Base-by-base conservation (phyloP, 2,797 vertebrate species). In the Dryobates pubescens region DNA sequence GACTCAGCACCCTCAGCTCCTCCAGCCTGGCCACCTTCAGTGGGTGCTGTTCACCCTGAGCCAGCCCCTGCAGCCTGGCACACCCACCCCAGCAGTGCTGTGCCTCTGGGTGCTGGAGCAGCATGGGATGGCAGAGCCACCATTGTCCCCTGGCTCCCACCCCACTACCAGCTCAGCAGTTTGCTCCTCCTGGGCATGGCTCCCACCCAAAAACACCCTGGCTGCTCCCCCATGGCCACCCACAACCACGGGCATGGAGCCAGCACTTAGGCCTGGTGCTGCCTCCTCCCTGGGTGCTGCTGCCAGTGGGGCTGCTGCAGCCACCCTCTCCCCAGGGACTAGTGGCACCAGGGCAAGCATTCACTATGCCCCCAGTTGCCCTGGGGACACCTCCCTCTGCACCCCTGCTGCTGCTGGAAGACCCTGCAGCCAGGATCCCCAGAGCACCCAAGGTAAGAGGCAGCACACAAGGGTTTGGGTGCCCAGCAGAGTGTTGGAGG, bases 61-160 rank as follows among this genome's bases (percentile, higher is more conserved):
- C 29, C 71, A 22, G 38, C 32, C 65, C 53, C 30, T 0, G 0
- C 36, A 20, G n/a, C 45, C 45, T 0, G 0, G 32, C 87, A n/a
- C 84, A 26, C 0, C 0, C 43, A 8, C 6, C 32, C 67, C 0
- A 0, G 57, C 74, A 87, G 71, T 2, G 2, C 49, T 6, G 4
- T 1, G 4, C 36, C 82, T 30, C 59, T 15, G 30, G 0, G 0
- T 23, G 5, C 32, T 29, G 59, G 24, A 61, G 36, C 0, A 10
- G 70, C 9, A 36, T 3, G 4, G 51, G 59, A 54, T 10, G 83
- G 64, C 53, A 77, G 63, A 83, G 89, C 62, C 68, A 29, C 47
- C 5, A 1, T 7, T 45, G 70, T 81, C 20, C 56, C 81, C 58
- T 53, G 86, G 41, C 53, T 88, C 58, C 65, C 53, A 51, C 4